Conservation (phyloP, 2,888 invertebrate species). For the Polydrusus pterygomalis region DNA sequence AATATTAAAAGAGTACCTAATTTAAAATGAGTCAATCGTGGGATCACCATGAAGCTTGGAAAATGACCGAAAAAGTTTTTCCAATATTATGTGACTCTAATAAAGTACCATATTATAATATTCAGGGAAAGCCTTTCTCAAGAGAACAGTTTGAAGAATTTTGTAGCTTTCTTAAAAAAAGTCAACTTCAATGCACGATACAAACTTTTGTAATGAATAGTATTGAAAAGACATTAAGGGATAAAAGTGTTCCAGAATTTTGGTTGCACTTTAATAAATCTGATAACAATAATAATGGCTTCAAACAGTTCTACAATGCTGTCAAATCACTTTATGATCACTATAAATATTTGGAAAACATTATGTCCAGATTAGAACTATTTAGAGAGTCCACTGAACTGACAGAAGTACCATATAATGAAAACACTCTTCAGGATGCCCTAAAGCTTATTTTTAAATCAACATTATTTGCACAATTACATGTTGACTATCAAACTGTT, state of each 20-base stretch:
- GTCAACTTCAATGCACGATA: constrained; percentile 66
- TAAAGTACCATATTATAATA: constrained; percentile 52
- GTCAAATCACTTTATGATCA: constrained; percentile 78
- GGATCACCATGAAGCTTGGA: constrained; percentile 61
- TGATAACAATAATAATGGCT: constrained; percentile 76
- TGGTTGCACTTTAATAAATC: constrained; percentile 78
- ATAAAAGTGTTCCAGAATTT: constrained; percentile 78
- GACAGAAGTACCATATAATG: constrained; percentile 74
- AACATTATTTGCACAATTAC: constrained; percentile 81
- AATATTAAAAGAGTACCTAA: too few relatives aligned
- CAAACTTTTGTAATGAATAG: constrained; percentile 71
- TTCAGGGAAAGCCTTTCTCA: constrained; percentile 53
- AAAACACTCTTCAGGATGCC: constrained; percentile 74
- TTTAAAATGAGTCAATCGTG: constrained; percentile 48
- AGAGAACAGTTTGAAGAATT: constrained; percentile 68
- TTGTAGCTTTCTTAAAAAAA: constrained; percentile 65
- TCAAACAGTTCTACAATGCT: constrained; percentile 80
- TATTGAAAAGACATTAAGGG: constrained; percentile 78
- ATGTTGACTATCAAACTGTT: constrained; percentile 80
- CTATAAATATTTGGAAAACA: constrained; percentile 75
- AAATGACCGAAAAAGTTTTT: constrained; percentile 63
- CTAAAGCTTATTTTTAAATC: constrained; percentile 81
- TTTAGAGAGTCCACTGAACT: constrained; percentile 73
- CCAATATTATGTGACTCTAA: constrained; percentile 64
- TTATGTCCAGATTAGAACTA: constrained; percentile 75